Percentiles rank a stretch among this genome's conserved stretches.
These are phyloP conservation scores for Hoplostethus mediterraneus DNA, from an alignment of 2,797 vertebrate genomes.

Conservation along the genomic window DNA sequence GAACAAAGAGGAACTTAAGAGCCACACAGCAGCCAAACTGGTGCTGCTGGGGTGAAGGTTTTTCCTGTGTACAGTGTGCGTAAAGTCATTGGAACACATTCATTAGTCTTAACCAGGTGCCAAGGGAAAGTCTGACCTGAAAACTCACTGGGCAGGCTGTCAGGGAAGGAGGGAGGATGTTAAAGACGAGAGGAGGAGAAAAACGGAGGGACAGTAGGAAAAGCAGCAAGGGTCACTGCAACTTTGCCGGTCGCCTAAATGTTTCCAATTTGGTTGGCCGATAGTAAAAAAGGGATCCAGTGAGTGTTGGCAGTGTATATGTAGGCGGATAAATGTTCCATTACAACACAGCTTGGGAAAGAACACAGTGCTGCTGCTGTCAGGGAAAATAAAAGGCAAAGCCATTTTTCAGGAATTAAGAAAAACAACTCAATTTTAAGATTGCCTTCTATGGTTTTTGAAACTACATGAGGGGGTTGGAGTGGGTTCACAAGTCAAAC, in stretches of 20 bases:
- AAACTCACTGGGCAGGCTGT: not conserved
- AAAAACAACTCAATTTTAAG: no score
- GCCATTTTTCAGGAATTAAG: no score
- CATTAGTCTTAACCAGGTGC: conserved; percentile 39
- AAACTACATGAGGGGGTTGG: not conserved
- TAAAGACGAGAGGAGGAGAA: not conserved
- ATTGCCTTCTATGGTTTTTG: no score
- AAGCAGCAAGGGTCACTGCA: not conserved
- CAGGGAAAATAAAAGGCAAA: no score
- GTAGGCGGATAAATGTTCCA: not conserved
- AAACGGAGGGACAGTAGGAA: not conserved
- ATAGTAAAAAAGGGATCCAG: not conserved
- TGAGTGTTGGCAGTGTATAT: not conserved
- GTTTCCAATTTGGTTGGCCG: not conserved
- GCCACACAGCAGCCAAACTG: no score
- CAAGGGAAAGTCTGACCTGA: conserved; percentile 7
- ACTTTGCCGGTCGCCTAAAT: not conserved
- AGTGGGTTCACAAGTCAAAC: no score
- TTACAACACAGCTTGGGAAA: not conserved
- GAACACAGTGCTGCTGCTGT: not conserved
- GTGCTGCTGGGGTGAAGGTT: no score
- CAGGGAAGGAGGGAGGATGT: not conserved
- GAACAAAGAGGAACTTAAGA: not conserved
- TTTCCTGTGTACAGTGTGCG: conserved; percentile 3
- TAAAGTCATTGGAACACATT: conserved; percentile 33